Base-by-base conservation (phyloP, 92 coral and sea anemone species). In the Phenganax marumi region DNA sequence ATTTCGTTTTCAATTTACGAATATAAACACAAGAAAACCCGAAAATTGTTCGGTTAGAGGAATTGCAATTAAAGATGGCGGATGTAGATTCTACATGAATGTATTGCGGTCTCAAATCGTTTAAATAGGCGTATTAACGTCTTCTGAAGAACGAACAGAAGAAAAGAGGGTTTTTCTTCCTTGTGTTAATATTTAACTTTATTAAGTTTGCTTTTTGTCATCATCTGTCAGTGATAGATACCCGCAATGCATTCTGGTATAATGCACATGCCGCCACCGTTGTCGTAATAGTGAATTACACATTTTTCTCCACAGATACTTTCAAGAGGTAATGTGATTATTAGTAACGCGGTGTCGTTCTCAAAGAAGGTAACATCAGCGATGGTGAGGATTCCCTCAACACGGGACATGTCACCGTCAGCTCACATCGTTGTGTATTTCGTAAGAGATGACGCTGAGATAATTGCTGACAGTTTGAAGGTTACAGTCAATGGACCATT, bases 401-500 rank as follows among this genome's bases (percentile, higher is more conserved):
- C 84, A 0, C 73, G 87, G 22, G 46, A 62, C 52, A 96, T 96
- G 99, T 93, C 99, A 0, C 99, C 99, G 5, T 85, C 92, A 6
- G 91, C 92, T 0, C 87, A 90, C 2, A 63, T 96, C 6, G 63
- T 96, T 50, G 97, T 89, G 17, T 96, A 96, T 87, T 75, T 90
- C 52, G 89, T 92, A 39, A 72, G 83, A 21, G 81, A 75, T 52
- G 89, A 80, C 50, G 97, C 97, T 0, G 99, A 96, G 70, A 81
- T 96, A 23, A 90, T 96, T 51, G 99, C 93, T 17, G 99, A 96
- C 87, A 83, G 96, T 43, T 70, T 96, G 77, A 92, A 88, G 23
- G 50, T 96, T 10, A 87, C 80, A 47, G 85, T 96, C 23, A 91
- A 91, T 21, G 84, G 91, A 51, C 90, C 99, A 6, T 92, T 96